Percentiles rank a stretch among this genome's conserved stretches.
phyloP scores from a whole-genome alignment of 2,113 vertebrate genomes.

The Prunella himalayana region DNA sequence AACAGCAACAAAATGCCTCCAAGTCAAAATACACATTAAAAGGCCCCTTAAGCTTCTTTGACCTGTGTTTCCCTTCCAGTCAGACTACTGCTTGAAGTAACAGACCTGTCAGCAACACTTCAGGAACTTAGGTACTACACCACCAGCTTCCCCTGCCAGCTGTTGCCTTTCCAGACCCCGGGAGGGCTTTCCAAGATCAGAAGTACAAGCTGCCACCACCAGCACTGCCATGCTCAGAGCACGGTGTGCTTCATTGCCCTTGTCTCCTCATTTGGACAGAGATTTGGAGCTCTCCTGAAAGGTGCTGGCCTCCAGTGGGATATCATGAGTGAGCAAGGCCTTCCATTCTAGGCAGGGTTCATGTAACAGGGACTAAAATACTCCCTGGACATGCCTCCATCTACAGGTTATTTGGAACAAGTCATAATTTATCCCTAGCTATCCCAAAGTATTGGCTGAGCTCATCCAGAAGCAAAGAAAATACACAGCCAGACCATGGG shows the following conservation, averaged over 20 bases:
- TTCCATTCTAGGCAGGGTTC: constrained; percentile 6
- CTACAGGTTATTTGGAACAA: constrained; percentile 11
- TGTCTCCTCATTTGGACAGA: neutral
- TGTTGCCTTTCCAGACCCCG: neutral
- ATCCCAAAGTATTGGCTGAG: neutral
- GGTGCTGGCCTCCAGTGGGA: neutral
- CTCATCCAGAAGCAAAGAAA: neutral
- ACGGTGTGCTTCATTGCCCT: neutral
- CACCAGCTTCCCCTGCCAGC: neutral
- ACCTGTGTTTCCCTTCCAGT: neutral
- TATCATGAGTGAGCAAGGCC: neutral
- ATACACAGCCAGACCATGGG: accelerated
- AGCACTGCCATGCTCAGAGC: neutral
- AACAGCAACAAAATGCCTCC: neutral
- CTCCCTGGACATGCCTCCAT: neutral
- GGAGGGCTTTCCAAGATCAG: neutral
- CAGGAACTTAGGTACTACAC: neutral
- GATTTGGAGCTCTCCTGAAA: neutral
- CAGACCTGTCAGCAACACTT: neutral
- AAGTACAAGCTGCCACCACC: neutral
- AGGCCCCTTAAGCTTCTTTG: neutral
- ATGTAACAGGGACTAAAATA: constrained; percentile 26
- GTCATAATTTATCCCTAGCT: neutral
- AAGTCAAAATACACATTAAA: neutral
- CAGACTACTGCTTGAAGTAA: neutral